A percentile compares a stretch with the other conserved stretches of the same genome.
These are phyloP conservation scores for Larimichthys polyactis DNA, from an alignment of 2,113 vertebrate genomes.

Conservation along the genomic window DNA sequence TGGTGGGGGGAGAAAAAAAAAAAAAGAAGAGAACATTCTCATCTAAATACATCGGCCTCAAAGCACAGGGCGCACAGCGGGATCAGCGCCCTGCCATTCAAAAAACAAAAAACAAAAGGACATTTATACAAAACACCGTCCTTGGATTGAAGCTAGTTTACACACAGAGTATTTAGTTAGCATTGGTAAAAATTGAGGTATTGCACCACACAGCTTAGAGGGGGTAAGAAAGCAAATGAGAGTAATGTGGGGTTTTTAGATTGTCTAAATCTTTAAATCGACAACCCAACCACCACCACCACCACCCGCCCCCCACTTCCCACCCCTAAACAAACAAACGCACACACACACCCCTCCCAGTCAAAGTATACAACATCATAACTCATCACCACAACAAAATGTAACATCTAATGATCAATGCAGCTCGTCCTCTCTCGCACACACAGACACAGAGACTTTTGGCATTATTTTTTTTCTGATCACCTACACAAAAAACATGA, in stretches of 20 bases:
- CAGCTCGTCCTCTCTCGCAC: constrained; percentile 34
- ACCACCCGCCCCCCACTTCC: too few relatives aligned
- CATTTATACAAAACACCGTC: constrained; percentile 65
- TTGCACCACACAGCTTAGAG: constrained; percentile 78
- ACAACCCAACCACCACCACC: constrained; percentile 53
- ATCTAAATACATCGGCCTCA: constrained; percentile 43
- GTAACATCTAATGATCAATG: constrained; percentile 72
- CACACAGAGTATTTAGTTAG: constrained; percentile 64
- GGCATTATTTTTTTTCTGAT: constrained; percentile 64
- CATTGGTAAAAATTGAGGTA: constrained; percentile 80
- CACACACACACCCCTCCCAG: constrained; percentile 32
- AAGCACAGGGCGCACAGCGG: constrained; percentile 40
- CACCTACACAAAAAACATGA: constrained; percentile 49
- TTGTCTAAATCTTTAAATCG: constrained; percentile 44
- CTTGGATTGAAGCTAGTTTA: constrained; percentile 53
- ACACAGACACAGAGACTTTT: constrained; percentile 71
- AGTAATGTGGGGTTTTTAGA: constrained; percentile 49
- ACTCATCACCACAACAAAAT: constrained; percentile 75
- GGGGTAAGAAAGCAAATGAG: constrained; percentile 53
- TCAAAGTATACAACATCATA: constrained; percentile 73
- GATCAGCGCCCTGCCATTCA: constrained; percentile 23
- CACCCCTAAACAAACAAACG: background rate
- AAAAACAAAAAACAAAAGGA: constrained; percentile 38
- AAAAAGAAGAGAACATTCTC: constrained; percentile 38
- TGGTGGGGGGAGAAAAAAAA: constrained; percentile 18